Conservation (phyloP, 2,113 vertebrate genomes). For the Pachyramphus minor region DNA sequence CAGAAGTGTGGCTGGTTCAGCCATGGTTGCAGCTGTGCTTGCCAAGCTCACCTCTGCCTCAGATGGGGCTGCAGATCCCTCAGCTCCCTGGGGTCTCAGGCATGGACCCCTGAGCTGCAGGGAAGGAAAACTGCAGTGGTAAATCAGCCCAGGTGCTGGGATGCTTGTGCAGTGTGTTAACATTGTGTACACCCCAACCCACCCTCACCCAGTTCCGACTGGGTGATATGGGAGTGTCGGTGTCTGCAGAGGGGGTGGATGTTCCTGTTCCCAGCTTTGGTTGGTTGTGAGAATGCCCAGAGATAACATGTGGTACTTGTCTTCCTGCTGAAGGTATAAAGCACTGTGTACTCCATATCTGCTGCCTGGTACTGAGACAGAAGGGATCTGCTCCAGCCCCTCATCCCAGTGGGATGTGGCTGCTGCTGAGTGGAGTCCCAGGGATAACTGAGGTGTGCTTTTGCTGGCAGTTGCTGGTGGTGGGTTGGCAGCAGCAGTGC, state of each 20-base stretch:
- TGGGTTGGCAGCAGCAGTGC: not conserved
- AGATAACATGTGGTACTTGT: fast-evolving
- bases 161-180: not conserved
- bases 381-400: not conserved
- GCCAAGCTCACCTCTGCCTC: not conserved
- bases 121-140: not conserved
- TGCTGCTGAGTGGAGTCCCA: not conserved
- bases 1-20: not conserved
- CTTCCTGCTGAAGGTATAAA: not conserved
- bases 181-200: not conserved
- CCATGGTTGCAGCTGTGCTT: not conserved
- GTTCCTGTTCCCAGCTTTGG: not conserved
- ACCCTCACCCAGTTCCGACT: not conserved
- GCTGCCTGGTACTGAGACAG: not conserved
- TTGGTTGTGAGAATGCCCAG: not conserved
- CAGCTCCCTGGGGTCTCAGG: fast-evolving
- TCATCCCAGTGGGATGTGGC: not conserved
- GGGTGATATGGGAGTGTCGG: fast-evolving
- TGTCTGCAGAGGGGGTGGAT: not conserved
- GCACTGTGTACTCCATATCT: not conserved
- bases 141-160: not conserved
- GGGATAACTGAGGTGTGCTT: fast-evolving
- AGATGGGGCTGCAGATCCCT: not conserved
- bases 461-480: not conserved
- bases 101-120: not conserved